Evolutionary conservation across 2,888 invertebrate genomes (phyloP).

Genomic region (Caenorhabditis afra): DNA sequence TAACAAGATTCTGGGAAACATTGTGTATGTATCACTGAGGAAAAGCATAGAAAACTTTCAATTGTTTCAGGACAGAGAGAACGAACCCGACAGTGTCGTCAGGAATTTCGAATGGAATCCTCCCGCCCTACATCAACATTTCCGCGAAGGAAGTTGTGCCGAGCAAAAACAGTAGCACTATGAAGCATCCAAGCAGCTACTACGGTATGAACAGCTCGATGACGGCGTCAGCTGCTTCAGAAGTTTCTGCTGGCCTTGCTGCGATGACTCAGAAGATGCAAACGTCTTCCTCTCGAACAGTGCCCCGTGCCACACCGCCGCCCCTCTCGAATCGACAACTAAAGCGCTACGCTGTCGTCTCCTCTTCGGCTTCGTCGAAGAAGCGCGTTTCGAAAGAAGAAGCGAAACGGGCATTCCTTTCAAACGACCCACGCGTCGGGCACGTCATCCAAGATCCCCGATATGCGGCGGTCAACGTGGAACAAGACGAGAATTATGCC

Average conservation of each 20-base stretch:
- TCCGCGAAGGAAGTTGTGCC: conserved; percentile 51
- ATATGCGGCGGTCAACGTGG: conserved; percentile 48
- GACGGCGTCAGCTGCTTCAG: conserved; percentile 50
- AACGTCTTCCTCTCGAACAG: neutral
- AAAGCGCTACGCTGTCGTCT: conserved; percentile 25
- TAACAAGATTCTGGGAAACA: conserved; percentile 43
- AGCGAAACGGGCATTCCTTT: conserved; percentile 38
- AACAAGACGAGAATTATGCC: conserved; percentile 48
- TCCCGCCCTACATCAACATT: conserved; percentile 57
- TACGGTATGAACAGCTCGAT: conserved; percentile 20
- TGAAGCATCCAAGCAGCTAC: neutral
- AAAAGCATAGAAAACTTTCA: neutral
- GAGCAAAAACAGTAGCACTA: neutral
- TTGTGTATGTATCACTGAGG: conserved; percentile 36
- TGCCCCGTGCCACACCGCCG: conserved; percentile 42
- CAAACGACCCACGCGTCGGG: conserved; percentile 37
- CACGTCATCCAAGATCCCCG: conserved; percentile 39
- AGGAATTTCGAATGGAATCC: conserved; percentile 48
- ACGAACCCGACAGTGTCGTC: conserved; percentile 27
- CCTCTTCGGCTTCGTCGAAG: conserved; percentile 16
- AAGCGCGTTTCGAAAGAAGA: conserved; percentile 41
- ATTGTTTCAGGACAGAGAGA: conserved; percentile 38
- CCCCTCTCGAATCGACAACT: conserved; percentile 34
- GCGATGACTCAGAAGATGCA: conserved; percentile 34
- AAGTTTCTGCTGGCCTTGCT: conserved; percentile 45